A percentile compares a stretch with the other conserved stretches of the same genome.
Conservation (phyloP, 2,113 vertebrate genomes). For the Meriones unguiculatus region DNA sequence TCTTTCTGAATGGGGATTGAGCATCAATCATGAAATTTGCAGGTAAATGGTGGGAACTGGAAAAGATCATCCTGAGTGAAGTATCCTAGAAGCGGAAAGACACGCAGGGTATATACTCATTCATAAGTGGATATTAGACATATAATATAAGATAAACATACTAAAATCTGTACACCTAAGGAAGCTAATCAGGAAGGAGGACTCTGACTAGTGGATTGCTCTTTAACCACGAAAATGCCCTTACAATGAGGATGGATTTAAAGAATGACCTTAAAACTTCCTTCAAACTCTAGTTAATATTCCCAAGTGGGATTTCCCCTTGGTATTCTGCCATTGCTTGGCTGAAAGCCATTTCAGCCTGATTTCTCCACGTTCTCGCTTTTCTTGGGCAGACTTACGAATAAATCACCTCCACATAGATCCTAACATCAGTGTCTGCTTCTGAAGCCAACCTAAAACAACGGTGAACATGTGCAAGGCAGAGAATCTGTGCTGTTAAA, state of each 20-base stretch:
- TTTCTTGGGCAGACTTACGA: background rate
- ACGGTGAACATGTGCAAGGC: background rate
- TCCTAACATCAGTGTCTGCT: background rate
- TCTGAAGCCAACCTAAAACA: background rate
- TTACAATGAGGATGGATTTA: background rate
- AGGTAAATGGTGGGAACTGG: too few relatives aligned
- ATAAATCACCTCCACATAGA: slow-evolving; percentile 27
- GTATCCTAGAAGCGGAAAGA: too few relatives aligned
- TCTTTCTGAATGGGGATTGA: too few relatives aligned
- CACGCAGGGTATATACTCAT: too few relatives aligned
- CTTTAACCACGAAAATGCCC: background rate
- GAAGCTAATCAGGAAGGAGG: too few relatives aligned
- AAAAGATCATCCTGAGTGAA: too few relatives aligned
- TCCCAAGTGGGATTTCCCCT: background rate
- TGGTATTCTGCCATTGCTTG: background rate
- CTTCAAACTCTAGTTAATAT: background rate
- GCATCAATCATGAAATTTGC: too few relatives aligned
- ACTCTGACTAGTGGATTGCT: background rate
- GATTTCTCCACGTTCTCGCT: background rate
- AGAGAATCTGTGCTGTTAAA: background rate
- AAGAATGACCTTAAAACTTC: background rate
- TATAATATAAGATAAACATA: too few relatives aligned
- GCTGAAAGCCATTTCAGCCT: background rate
- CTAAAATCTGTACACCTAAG: too few relatives aligned
- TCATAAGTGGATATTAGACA: too few relatives aligned